A percentile compares a stretch with the other conserved stretches of the same genome.
Evolutionary conservation across 2,888 invertebrate species (phyloP).

Genomic region (Liodrosophila aerea): DNA sequence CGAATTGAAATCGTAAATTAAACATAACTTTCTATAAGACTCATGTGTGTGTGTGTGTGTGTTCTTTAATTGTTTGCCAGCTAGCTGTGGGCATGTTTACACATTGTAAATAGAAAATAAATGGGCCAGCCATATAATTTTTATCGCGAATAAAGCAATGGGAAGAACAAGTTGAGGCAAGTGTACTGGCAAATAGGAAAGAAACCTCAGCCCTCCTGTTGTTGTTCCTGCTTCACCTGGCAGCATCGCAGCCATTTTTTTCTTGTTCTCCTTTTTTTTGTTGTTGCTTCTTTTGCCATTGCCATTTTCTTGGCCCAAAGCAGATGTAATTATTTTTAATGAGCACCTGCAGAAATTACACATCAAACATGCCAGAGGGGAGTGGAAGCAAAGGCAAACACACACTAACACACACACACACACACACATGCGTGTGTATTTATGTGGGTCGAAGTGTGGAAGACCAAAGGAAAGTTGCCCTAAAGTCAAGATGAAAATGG

Average conservation of each 20-base stretch:
- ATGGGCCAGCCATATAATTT: conserved; percentile 49
- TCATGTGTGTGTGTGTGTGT: conserved; percentile 7
- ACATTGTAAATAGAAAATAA: conserved; percentile 56
- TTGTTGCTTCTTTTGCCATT: conserved; percentile 45
- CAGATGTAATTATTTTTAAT: conserved; percentile 75
- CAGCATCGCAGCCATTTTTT: conserved; percentile 49
- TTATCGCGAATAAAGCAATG: conserved; percentile 35
- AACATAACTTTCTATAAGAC: conserved; percentile 6
- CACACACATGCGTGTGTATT: too few relatives aligned
- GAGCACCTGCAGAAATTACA: conserved; percentile 75
- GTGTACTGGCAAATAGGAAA: neutral
- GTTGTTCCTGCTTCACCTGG: conserved; percentile 48
- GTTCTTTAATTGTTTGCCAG: conserved; percentile 37
- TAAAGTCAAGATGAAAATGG: conserved; percentile 24
- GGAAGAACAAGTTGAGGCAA: neutral
- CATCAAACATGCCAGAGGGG: conserved; percentile 58
- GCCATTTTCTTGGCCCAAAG: conserved; percentile 60
- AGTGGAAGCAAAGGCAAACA: conserved; percentile 6
- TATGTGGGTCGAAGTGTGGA: conserved; percentile 36
- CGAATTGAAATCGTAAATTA: neutral
- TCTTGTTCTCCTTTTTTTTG: conserved; percentile 24
- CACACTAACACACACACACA: too few relatives aligned
- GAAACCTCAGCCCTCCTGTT: neutral
- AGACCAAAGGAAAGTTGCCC: conserved; percentile 24
- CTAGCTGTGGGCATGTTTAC: conserved; percentile 35